These are phyloP conservation scores for Myiagra hebetior DNA, from an alignment of 2,113 vertebrate species.

Conservation along the genomic window DNA sequence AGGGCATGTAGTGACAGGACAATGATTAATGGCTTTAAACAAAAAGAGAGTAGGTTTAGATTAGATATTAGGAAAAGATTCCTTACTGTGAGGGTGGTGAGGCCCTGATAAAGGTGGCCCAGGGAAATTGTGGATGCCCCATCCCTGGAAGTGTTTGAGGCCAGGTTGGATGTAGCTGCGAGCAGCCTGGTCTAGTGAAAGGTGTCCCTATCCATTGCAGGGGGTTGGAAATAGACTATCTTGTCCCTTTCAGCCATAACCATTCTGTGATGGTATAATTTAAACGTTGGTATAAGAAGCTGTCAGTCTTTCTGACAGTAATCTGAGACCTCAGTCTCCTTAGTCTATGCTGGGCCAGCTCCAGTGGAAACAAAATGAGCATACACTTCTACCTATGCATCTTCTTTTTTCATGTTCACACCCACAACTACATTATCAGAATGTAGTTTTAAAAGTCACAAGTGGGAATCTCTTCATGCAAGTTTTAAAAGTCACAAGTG, in stretches of 20 bases:
- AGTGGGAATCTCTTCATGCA: background rate
- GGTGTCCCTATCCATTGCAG: background rate
- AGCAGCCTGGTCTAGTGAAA: background rate
- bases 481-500: no score
- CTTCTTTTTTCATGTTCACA: background rate
- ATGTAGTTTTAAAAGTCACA: background rate
- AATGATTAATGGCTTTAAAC: background rate
- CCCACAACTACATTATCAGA: background rate
- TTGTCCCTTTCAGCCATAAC: background rate
- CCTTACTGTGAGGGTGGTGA: background rate
- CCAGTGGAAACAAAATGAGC: background rate
- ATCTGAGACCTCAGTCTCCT: background rate
- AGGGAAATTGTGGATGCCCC: background rate
- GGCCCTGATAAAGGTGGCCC: background rate
- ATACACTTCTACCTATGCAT: background rate
- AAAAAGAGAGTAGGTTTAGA: background rate
- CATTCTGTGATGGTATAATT: background rate
- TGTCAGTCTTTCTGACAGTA: background rate
- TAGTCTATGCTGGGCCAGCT: background rate
- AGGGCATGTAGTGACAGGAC: background rate
- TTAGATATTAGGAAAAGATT: background rate
- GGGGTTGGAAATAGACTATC: background rate
- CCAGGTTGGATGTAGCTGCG: accelerated
- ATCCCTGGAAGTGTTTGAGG: background rate
- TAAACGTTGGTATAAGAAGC: background rate